Evolutionary conservation across 35 echinoderm and acorn worm genomes (phyloP).

Genomic region (Chiridota heheva): DNA sequence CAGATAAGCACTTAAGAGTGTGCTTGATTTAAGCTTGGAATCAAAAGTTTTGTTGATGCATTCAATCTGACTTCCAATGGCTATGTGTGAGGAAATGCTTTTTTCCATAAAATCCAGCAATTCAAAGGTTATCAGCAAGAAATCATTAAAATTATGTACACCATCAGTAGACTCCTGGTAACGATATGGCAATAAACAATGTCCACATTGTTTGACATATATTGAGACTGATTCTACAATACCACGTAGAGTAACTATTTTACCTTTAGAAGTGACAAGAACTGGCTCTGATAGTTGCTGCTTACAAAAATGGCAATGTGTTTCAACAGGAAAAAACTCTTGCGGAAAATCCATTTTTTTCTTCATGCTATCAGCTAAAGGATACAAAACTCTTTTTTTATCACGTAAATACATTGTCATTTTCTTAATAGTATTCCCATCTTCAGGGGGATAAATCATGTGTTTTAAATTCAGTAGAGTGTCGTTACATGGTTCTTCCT

Average conservation of each 20-base stretch:
- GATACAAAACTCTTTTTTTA: not conserved
- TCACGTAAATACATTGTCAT: not conserved
- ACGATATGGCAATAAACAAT: constrained; percentile 17
- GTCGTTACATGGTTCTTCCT: not conserved
- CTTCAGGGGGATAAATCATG: constrained; percentile 5
- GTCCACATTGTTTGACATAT: constrained; percentile 15
- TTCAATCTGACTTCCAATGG: constrained; percentile 32
- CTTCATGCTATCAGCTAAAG: not conserved
- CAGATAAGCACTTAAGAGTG: constrained; percentile 26
- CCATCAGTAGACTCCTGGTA: constrained; percentile 32
- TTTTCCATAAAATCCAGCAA: not conserved
- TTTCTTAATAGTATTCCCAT: not conserved
- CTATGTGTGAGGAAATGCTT: constrained; percentile 21
- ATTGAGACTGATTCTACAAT: not conserved
- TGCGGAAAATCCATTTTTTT: not conserved
- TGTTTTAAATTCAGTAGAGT: not conserved
- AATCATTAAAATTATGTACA: constrained; percentile 33
- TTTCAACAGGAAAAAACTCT: constrained; percentile 14
- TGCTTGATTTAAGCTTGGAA: not conserved
- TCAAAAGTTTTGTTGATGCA: constrained; percentile 14
- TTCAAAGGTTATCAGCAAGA: constrained; percentile 24
- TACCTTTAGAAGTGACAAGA: constrained; percentile 1
- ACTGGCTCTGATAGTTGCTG: not conserved
- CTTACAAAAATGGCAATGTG: not conserved
- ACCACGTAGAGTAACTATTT: not conserved